These are phyloP conservation scores for Aegotheles bennettii DNA, from an alignment of 2,113 vertebrate species.

Conservation along the genomic window DNA sequence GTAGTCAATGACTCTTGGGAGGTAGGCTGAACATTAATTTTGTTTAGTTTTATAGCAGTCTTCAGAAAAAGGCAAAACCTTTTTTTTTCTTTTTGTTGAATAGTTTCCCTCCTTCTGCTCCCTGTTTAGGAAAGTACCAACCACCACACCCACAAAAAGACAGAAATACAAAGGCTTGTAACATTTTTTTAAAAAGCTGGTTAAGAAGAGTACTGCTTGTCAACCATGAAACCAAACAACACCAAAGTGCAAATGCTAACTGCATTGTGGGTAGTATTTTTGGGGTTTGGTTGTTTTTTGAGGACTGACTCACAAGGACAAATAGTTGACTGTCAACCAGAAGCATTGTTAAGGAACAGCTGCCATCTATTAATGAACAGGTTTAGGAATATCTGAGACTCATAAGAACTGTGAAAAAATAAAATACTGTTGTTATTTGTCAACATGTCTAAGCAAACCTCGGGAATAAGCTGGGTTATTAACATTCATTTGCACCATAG, in stretches of 20 bases:
- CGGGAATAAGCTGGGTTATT: neutral
- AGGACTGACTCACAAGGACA: neutral
- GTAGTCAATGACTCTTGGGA: neutral
- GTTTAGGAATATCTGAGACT: constrained; percentile 25
- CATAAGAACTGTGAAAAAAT: neutral
- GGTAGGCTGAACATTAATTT: neutral
- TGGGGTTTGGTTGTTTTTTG: neutral
- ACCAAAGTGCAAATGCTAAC: neutral
- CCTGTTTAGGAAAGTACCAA: constrained; percentile 8
- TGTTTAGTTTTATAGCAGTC: neutral
- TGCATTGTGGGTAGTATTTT: neutral
- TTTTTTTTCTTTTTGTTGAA: neutral
- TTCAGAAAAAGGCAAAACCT: neutral
- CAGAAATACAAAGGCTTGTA: neutral
- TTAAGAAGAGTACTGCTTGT: neutral
- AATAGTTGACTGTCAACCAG: neutral
- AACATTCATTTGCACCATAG: neutral
- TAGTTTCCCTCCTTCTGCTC: neutral
- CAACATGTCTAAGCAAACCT: neutral
- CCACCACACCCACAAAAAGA: neutral
- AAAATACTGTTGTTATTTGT: constrained; percentile 12
- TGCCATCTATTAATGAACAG: constrained; percentile 12
- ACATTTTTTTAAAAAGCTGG: neutral
- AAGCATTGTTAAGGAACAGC: neutral
- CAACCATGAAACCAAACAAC: neutral